These are phyloP conservation scores for Tadarida brasiliensis DNA, from an alignment of 2,797 vertebrate genomes.

Conservation along the genomic window DNA sequence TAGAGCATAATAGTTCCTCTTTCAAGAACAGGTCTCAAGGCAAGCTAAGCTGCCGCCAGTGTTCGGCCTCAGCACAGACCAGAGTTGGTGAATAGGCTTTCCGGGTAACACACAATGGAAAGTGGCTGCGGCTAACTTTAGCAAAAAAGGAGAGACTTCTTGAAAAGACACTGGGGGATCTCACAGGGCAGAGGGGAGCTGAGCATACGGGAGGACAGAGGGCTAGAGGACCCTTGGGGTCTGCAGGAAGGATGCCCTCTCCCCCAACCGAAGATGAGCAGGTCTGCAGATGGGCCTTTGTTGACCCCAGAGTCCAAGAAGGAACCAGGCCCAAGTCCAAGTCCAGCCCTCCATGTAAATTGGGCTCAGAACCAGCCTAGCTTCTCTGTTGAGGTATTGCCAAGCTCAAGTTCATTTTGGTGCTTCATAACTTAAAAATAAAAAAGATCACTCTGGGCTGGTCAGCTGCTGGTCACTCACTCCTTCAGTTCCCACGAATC, in stretches of 20 bases:
- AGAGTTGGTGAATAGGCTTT: neutral
- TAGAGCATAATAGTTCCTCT: neutral
- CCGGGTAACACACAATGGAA: neutral
- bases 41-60: neutral
- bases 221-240: neutral
- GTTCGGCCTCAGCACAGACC: neutral
- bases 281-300: neutral
- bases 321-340: neutral
- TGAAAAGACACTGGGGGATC: neutral
- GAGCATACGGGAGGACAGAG: neutral
- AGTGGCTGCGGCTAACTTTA: neutral
- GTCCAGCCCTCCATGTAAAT: neutral
- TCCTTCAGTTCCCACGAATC: neutral
- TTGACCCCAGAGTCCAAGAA: neutral
- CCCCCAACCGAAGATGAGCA: neutral
- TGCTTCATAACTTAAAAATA: constrained; percentile 46
- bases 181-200: neutral
- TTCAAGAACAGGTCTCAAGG: neutral
- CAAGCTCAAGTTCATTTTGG: constrained; percentile 60
- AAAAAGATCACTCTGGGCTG: neutral
- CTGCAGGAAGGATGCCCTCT: neutral
- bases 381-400: constrained; percentile 40
- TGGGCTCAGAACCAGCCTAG: constrained; percentile 4
- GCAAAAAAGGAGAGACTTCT: neutral
- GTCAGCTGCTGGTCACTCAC: too few relatives aligned